A percentile compares a stretch with the other conserved stretches of the same genome.
Evolutionary conservation across 2,113 vertebrate genomes (phyloP).

Genomic region (Ctenomys sociabilis): DNA sequence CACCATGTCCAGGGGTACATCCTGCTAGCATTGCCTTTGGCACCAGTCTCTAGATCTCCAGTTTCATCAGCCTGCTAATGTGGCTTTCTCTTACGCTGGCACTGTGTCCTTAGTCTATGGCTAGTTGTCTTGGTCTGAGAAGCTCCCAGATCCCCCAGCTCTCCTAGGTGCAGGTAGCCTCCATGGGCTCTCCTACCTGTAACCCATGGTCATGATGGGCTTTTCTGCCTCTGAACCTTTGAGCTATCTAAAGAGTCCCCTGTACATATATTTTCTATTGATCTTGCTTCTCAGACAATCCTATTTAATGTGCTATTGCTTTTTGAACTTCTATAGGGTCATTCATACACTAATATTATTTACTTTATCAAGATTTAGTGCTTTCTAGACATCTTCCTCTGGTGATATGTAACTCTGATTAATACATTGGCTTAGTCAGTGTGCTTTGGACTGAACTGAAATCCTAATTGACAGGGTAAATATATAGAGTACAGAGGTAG

Average conservation of each 20-base stretch:
- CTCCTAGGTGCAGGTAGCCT: not conserved
- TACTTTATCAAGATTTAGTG: not conserved
- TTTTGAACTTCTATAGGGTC: not conserved
- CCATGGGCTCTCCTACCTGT: not conserved
- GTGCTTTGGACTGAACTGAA: not conserved
- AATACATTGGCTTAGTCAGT: not conserved
- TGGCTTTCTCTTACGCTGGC: not conserved
- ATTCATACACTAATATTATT: not conserved
- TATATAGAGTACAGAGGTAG: too few relatives aligned
- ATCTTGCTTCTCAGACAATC: not conserved
- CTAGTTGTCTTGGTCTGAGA: not conserved
- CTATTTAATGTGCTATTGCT: not conserved
- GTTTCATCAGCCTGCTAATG: not conserved
- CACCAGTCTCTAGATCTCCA: not conserved
- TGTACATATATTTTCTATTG: not conserved
- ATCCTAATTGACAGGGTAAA: not conserved
- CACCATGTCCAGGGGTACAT: not conserved
- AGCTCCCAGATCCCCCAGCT: too few relatives aligned
- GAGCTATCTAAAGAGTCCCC: not conserved
- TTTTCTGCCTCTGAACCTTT: not conserved
- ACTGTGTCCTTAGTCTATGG: not conserved
- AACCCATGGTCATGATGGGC: not conserved
- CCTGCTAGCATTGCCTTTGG: not conserved
- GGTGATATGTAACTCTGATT: not conserved
- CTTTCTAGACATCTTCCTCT: not conserved